A percentile compares a stretch with the other conserved stretches of the same genome.
These are phyloP conservation scores for Dallia pectoralis DNA, from an alignment of 2,797 vertebrate species.

Conservation along the genomic window DNA sequence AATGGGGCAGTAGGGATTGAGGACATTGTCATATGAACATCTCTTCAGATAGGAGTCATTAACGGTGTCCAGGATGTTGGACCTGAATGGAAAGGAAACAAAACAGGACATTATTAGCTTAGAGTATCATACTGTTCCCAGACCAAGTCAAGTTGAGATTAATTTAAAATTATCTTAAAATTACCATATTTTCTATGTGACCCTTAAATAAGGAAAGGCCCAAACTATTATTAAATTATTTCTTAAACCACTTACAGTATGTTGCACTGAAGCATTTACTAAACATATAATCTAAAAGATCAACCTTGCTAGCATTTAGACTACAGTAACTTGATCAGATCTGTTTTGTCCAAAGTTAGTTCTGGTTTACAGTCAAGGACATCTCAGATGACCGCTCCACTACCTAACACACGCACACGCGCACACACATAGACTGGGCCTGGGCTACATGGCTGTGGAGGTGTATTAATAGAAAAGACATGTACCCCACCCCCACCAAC, in stretches of 20 bases:
- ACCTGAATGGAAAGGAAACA: conserved; percentile 63
- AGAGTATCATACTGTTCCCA: not conserved
- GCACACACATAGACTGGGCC: not conserved
- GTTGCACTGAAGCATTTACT: conserved; percentile 10
- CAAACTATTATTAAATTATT: not conserved
- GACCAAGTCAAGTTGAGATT: not conserved
- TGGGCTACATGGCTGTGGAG: not conserved
- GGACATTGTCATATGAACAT: conserved; percentile 76
- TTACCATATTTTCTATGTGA: not conserved
- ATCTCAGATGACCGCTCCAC: conserved; percentile 66
- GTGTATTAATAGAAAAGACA: conserved; percentile 70
- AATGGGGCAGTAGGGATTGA: conserved; percentile 89
- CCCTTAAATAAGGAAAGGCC: not conserved
- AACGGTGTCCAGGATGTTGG: conserved; percentile 79
- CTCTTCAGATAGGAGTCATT: conserved; percentile 81
- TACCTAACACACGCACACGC: conserved; percentile 46
- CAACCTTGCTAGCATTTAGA: conserved; percentile 10
- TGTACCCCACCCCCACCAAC: conserved; percentile 36
- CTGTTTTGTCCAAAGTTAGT: conserved; percentile 67
- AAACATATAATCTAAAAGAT: conserved; percentile 6
- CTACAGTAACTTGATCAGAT: conserved; percentile 27
- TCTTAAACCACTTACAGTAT: not conserved
- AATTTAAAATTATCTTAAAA: not conserved
- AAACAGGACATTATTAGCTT: not conserved
- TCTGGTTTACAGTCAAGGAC: conserved; percentile 64